A percentile compares a stretch with the other conserved stretches of the same genome.
Conservation (phyloP, 2,113 vertebrate species). For the Irena cyanogastra region DNA sequence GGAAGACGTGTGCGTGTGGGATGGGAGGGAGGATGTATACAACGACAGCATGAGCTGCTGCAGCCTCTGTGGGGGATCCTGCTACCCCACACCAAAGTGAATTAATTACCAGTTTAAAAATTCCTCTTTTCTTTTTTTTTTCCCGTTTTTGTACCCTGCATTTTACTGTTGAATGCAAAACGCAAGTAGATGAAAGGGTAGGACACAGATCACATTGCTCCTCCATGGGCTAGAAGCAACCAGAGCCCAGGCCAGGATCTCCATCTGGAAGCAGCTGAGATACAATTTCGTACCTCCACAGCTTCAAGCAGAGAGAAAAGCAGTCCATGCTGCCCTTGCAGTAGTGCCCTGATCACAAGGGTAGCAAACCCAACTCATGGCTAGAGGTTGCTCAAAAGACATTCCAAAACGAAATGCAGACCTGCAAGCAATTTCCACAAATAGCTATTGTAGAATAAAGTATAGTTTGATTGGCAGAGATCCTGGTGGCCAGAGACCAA, state of each 20-base stretch:
- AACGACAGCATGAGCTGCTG: fast-evolving
- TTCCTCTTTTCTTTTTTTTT: too few relatives aligned
- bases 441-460: background rate
- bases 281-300: background rate
- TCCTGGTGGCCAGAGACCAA: background rate
- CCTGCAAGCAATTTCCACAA: background rate
- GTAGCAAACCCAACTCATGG: background rate
- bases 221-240: background rate
- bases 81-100: background rate
- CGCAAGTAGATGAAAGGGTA: background rate
- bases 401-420: background rate
- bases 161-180: background rate
- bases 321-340: background rate
- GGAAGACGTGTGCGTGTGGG: fast-evolving
- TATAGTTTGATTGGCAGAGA: background rate
- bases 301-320: background rate
- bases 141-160: background rate
- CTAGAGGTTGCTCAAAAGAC: background rate
- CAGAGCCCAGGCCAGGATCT: background rate
- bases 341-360: background rate
- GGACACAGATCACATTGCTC: background rate
- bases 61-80: background rate
- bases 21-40: background rate
- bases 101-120: background rate
- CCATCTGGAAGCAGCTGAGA: background rate